These are phyloP conservation scores for Heliconius hermathena DNA, from an alignment of 1,140 invertebrate species.

Conservation along the genomic window DNA sequence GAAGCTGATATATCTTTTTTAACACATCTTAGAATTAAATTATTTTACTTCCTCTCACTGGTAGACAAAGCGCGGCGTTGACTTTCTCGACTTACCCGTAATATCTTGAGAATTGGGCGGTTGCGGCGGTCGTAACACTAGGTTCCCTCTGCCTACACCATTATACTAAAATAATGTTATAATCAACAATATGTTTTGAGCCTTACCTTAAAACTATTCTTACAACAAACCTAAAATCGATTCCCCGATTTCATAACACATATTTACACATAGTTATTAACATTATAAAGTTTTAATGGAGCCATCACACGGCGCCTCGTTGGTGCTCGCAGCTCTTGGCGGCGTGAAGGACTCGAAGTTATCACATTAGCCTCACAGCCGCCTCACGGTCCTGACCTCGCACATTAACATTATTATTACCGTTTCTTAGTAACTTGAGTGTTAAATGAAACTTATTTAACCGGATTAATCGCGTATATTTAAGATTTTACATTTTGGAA, in stretches of 20 bases:
- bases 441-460: no score
- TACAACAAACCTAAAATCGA: not conserved
- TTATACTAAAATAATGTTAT: no score
- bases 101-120: no score
- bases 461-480: no score
- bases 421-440: not conserved
- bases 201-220: not conserved
- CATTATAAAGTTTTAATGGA: conserved; percentile 7
- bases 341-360: not conserved
- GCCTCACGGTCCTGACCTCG: not conserved
- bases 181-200: not conserved
- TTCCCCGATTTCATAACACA: not conserved
- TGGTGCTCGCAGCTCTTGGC: not conserved
- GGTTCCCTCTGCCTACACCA: no score
- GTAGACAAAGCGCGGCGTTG: no score
- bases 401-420: not conserved
- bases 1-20: no score
- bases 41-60: no score
- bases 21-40: no score
- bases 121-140: no score
- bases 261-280: not conserved
- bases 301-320: not conserved
- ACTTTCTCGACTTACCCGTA: no score
- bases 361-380: not conserved
- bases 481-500: no score